phyloP scores from a whole-genome alignment of 2,113 vertebrate genomes.

The Zosterops pallidus region DNA sequence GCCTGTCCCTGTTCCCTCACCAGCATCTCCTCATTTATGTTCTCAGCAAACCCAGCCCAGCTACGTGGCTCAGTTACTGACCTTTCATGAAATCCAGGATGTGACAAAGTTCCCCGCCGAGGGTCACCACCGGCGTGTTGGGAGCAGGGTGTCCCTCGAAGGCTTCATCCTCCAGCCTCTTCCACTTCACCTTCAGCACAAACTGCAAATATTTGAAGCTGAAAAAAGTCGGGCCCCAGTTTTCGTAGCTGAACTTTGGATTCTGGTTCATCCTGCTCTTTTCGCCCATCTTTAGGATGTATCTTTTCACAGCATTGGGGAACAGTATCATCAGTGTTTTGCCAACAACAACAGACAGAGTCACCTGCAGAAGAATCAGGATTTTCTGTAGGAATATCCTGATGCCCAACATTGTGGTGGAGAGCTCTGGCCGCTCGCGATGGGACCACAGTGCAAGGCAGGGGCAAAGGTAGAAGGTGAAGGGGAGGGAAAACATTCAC shows the following conservation, averaged over 20 bases:
- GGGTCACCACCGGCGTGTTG: conserved; percentile 76
- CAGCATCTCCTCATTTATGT: background rate
- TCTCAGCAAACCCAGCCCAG: background rate
- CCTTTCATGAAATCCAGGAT: conserved; percentile 80
- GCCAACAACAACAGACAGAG: conserved; percentile 16
- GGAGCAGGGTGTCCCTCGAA: conserved; percentile 77
- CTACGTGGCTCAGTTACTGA: background rate
- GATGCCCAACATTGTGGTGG: background rate
- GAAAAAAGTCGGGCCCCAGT: conserved; percentile 84
- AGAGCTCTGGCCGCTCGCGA: background rate
- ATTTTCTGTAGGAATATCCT: conserved; percentile 30
- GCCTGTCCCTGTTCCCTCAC: background rate
- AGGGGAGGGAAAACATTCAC: background rate
- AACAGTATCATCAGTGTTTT: conserved; percentile 72
- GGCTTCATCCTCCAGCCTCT: conserved; percentile 80
- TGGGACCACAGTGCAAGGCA: accelerated
- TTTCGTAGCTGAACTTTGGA: conserved; percentile 82
- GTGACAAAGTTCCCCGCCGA: conserved; percentile 54
- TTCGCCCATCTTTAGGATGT: conserved; percentile 74
- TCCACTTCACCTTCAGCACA: conserved; percentile 74
- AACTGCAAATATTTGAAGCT: conserved; percentile 75
- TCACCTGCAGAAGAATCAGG: conserved; percentile 66
- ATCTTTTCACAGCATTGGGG: conserved; percentile 70
- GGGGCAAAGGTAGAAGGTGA: conserved; percentile 49
- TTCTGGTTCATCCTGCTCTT: conserved; percentile 76